Percentiles rank a stretch among this genome's conserved stretches.
Conservation (phyloP, 2,113 vertebrate genomes). For the Arvicanthis niloticus region DNA sequence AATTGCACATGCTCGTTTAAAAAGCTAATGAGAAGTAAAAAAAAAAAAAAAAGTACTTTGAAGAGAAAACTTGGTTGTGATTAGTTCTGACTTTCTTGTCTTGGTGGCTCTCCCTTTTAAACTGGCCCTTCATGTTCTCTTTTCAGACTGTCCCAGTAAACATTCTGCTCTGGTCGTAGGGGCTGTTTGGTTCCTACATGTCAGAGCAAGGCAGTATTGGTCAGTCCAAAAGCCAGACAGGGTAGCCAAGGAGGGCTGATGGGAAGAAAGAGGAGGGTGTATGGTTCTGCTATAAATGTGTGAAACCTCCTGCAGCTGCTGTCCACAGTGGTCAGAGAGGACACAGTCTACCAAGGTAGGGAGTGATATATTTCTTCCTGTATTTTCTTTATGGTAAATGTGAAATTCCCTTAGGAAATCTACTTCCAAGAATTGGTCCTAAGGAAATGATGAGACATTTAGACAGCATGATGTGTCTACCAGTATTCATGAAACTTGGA, state of each 20-base stretch:
- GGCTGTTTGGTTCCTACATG: background rate
- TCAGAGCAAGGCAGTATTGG: background rate
- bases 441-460: constrained; percentile 54
- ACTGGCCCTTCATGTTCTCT: background rate
- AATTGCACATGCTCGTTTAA: background rate
- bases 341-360: background rate
- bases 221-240: background rate
- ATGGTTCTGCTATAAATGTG: background rate
- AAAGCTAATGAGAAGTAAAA: background rate
- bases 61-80: constrained; percentile 46
- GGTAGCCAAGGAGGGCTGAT: background rate
- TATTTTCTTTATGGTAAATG: constrained; percentile 14
- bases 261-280: background rate
- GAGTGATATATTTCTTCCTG: background rate
- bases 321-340: background rate
- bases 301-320: background rate
- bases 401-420: constrained; percentile 26
- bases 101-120: constrained; percentile 25
- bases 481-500: constrained; percentile 52
- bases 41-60: background rate
- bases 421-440: constrained; percentile 27
- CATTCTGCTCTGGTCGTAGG: background rate
- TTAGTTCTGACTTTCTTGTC: constrained; percentile 42
- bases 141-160: background rate
- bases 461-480: constrained; percentile 21